Evolutionary conservation across 2,113 vertebrate genomes (phyloP), one percentile per base, ranked within the genome.

Genomic region (Ageneiosus marmoratus): DNA sequence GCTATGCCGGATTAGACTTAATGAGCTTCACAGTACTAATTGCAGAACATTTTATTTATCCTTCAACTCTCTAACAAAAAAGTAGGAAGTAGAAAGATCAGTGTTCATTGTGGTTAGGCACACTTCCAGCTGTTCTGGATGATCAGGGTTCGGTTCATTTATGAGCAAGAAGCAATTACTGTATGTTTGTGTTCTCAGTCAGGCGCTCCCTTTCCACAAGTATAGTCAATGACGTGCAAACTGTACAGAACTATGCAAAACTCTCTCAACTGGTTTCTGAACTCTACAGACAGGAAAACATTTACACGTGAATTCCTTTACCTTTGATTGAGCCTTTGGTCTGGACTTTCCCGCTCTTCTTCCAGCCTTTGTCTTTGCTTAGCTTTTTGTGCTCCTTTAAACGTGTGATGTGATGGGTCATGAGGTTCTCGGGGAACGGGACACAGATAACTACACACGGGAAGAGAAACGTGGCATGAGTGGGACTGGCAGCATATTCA

Each of bases 241-340:
- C 60, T 53, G 53, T 55, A 46, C 20, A 51, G 60, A 77, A 77
- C 24, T 76, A 65, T 55, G 76, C 75, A 46, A 50, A 76, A 55
- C 73, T 34, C 50, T 75, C 9, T 50, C 2, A 34, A 55, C 73
- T 24, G 29, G 73, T 76, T 76, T 76, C 32, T 55, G n/a, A 75
- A 22, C 7, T 15, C 73, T 13, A 20, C 48, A 53, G 73, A 37
- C 18, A 1, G 13, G 22, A 55, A 76, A 76, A 55, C 2, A 29
- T 12, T 50, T 29, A 48, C 37, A 75, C 75, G 48, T 84, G 29
- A 83, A 86, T 63, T 73, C 75, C 77, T 87, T 73, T 0, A 97
- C 98, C 96, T 96, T 99, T 99, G 70, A 97, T 91, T 58, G 96
- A 90, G 85, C 95, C 89, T 90, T 97, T 98, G 70, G 95, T 85